phyloP scores from a whole-genome alignment of 2,888 invertebrate species.

The Craniophora ligustri region DNA sequence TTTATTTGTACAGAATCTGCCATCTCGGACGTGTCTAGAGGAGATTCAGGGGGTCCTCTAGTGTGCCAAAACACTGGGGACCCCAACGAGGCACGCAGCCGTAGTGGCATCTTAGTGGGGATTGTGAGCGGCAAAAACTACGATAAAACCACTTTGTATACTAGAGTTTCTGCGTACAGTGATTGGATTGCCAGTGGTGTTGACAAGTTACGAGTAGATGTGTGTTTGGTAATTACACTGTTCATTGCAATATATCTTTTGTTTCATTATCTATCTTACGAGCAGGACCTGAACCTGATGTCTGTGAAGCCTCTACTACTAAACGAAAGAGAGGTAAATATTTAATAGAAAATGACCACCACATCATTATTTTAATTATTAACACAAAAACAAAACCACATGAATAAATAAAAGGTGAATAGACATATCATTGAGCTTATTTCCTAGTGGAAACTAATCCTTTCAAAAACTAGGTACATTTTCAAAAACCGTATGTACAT shows the following conservation, averaged over 20 bases:
- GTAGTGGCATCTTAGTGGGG: constrained; percentile 68
- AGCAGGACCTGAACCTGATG: no score
- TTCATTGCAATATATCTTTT: constrained; percentile 66
- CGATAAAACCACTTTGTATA: constrained; percentile 68
- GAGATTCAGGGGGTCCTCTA: constrained; percentile 79
- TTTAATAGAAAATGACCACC: no score
- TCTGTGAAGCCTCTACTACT: no score
- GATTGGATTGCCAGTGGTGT: constrained; percentile 62
- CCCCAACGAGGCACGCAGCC: constrained; percentile 47
- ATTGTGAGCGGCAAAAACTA: constrained; percentile 76
- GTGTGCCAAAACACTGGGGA: constrained; percentile 64
- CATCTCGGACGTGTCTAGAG: constrained; percentile 52
- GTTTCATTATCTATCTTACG: constrained; percentile 57
- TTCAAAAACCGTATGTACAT: no score
- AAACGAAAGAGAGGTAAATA: no score
- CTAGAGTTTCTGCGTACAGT: constrained; percentile 55
- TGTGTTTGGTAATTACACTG: constrained; percentile 56
- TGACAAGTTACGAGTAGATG: constrained; percentile 21
- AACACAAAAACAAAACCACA: no score
- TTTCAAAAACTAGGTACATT: no score
- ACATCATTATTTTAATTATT: no score
- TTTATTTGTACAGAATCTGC: constrained; percentile 46
- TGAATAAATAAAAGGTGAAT: no score
- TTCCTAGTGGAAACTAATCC: no score
- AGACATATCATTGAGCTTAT: no score